Base-by-base conservation (phyloP, 1,140 invertebrate species). In the Drosophila saltans region DNA sequence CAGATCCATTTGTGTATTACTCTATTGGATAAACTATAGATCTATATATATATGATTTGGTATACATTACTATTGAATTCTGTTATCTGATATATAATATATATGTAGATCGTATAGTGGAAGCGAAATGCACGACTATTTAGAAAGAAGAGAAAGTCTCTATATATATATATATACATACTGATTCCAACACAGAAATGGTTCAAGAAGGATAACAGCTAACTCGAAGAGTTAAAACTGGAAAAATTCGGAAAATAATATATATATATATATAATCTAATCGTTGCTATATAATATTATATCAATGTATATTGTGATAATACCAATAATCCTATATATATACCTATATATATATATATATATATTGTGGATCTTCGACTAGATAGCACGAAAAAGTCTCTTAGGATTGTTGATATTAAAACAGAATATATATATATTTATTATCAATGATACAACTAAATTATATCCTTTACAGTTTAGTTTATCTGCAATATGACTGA, bases 401-500 rank as follows among this genome's bases (percentile, higher is more conserved):
- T 45, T 6, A 52, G 45, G 8, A 52, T 26, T 52, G 45, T 52
- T 52, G 45, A 52, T 52, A 52, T 26, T 52, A 52, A 52, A 10
- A 52, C 45, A 24, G 24, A 16, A n/a, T 24, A 52, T 26, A 8
- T 21, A 52, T 52, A 9, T 52, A 7, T 4, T 26, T 7, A 9
- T 24, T 8, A 21, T 48, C 33, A 7, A 36, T 7, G 33, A 36
- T 24, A 8, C n/a, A 21, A 48, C 16, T 4, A 2, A 9, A 24
- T 48, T 40, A 11, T 40, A 40, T 40, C 39, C 6, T 36, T 36
- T 5, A 36, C 33, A 36, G 6, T 36, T 48, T 7, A 48, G 6
- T 48, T 48, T 48, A 24, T 24, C 45, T 48, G 45, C 45, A 48
- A 48, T 48, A 48, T 48, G 45, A 16, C 45, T 21, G 45, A 48